Base-by-base conservation (phyloP, 2,113 vertebrate genomes). In the Proterorhinus semilunaris region DNA sequence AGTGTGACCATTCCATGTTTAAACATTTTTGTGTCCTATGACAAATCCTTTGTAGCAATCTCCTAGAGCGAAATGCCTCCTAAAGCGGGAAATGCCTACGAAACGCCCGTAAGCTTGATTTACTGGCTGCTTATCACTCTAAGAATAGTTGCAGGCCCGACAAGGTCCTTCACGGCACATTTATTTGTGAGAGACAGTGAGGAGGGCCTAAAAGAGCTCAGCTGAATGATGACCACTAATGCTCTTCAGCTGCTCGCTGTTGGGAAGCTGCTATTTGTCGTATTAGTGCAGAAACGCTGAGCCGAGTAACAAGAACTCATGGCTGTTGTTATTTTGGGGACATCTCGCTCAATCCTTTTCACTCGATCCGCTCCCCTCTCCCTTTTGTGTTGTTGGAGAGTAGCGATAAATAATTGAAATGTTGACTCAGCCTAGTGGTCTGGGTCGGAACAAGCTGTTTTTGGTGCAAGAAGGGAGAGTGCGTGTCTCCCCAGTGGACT, bases 391-490 rank as follows among this genome's bases (percentile, higher is more conserved):
- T 78, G 75, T 67, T 49, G 53, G 49, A 68, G 68, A 64, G 70
- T 61, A 73, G 66, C 69, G 74, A 83, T 90, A 85, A 88, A 90
- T 90, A 86, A 90, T 87, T 86, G 82, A 90, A 87, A 86, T 70
- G 79, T 85, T 80, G 83, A 86, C 84, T 86, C 86, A 82, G 88
- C 76, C 68, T 78, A 80, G 67, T 78, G 83, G 83, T 83, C 78
- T 67, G 72, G 83, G 81, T 84, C 79, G 70, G 67, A 79, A 66
- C 75, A 80, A 80, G 69, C 67, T 82, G 66, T 79, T 59, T 80
- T 67, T 63, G 21, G 64, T 46, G 53, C 27, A 17, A 53, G 43
- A 5, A 50, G 10, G n/a, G 53, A 6, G 53, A 42, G 21, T 8
- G 78, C 68, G 65, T 80, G 74, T 70, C 55, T 59, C 16, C 55